Evolutionary conservation across 2,888 invertebrate genomes (phyloP).

Genomic region (Eupeodes latifasciatus): DNA sequence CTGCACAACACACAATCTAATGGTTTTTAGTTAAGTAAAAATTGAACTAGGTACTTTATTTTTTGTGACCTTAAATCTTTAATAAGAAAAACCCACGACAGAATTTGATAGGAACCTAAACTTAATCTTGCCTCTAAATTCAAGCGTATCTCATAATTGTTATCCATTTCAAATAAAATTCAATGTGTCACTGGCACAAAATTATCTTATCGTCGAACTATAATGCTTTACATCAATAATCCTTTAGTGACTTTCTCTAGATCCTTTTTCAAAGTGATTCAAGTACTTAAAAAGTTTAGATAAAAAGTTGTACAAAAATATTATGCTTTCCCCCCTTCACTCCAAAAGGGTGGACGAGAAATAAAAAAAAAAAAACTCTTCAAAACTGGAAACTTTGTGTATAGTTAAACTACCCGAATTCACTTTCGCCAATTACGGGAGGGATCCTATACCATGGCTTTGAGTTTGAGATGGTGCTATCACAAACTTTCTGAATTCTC

Average conservation of each 20-base stretch:
- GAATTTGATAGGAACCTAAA: not conserved
- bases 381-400: constrained; percentile 36
- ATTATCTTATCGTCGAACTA: constrained; percentile 34
- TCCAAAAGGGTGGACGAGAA: constrained; percentile 4
- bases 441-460: constrained; percentile 4
- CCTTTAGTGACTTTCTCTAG: constrained; percentile 43
- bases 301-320: constrained; percentile 16
- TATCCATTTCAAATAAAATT: constrained; percentile 25
- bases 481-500: constrained; percentile 27
- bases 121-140: constrained; percentile 3
- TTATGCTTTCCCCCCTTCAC: constrained; percentile 8
- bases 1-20: too few species aligned
- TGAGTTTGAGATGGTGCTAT: constrained; percentile 9
- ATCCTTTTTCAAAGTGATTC: constrained; percentile 40
- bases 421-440: constrained; percentile 43
- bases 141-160: constrained; percentile 26
- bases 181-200: constrained; percentile 35
- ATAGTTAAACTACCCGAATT: constrained; percentile 41
- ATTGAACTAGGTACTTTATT: not conserved
- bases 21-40: too few species aligned
- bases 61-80: not conserved
- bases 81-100: not conserved
- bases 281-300: constrained; percentile 49
- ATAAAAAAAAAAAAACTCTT: constrained; percentile 18
- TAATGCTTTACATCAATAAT: constrained; percentile 43